Percentiles rank a stretch among this genome's conserved stretches.
Conservation (phyloP, 2,797 vertebrate species). For the Leptatherina wallacei region DNA sequence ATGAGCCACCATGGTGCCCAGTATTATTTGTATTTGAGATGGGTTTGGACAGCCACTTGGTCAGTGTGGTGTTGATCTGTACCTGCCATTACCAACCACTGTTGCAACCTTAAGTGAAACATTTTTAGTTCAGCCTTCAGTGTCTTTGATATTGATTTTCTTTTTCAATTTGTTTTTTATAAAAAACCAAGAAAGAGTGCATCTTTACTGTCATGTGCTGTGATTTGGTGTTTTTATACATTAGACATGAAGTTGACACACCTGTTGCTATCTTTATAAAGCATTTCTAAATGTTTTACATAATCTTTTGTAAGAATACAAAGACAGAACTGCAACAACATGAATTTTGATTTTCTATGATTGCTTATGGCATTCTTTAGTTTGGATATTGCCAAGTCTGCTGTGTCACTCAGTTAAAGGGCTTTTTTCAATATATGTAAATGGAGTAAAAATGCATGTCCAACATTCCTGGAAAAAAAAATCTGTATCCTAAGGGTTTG, state of each 20-base stretch:
- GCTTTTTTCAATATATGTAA: constrained; percentile 78
- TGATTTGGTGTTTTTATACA: constrained; percentile 78
- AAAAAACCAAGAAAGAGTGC: constrained; percentile 61
- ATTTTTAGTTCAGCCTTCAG: constrained; percentile 74
- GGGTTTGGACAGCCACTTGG: constrained; percentile 48
- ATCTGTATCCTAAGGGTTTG: constrained; percentile 78
- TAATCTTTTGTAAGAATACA: constrained; percentile 71
- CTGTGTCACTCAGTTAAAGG: constrained; percentile 80
- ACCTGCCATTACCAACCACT: constrained; percentile 52
- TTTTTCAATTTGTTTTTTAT: constrained; percentile 42
- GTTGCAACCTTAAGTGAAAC: constrained; percentile 57
- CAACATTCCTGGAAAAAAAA: constrained; percentile 75
- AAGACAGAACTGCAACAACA: constrained; percentile 49
- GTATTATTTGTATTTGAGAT: constrained; percentile 64
- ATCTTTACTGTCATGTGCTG: constrained; percentile 80
- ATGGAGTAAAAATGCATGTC: constrained; percentile 81
- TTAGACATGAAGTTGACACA: constrained; percentile 72
- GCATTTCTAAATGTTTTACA: constrained; percentile 55
- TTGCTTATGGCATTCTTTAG: constrained; percentile 66
- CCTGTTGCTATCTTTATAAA: constrained; percentile 69
- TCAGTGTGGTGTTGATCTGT: constrained; percentile 52
- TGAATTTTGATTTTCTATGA: constrained; percentile 65
- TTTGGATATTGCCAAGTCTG: constrained; percentile 72
- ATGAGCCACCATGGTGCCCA: constrained; percentile 76
- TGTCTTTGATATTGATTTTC: constrained; percentile 78